A percentile compares a stretch with the other conserved stretches of the same genome.
Conservation (phyloP, 2,797 vertebrate species). For the Otus scops region DNA sequence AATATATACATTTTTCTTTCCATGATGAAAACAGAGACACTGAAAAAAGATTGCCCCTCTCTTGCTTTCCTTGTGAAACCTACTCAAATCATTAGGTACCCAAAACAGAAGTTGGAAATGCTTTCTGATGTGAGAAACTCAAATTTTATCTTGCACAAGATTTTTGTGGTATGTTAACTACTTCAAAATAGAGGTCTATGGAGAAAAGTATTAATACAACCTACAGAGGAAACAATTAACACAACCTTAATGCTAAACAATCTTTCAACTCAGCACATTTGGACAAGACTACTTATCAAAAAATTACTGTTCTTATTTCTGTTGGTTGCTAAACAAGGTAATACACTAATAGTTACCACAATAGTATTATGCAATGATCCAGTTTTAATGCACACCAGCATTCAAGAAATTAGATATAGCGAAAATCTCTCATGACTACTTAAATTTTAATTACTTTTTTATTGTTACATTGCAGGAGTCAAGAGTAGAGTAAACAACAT, state of each 20-base stretch:
- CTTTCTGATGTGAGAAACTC: neutral
- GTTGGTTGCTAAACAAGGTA: constrained; percentile 40
- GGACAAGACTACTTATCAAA: constrained; percentile 18
- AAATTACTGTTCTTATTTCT: constrained; percentile 52
- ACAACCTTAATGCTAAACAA: constrained; percentile 8
- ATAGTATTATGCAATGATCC: constrained; percentile 59
- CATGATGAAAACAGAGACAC: neutral
- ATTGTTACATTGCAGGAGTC: constrained; percentile 66
- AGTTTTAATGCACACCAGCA: constrained; percentile 53
- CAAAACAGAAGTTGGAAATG: neutral
- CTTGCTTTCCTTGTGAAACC: neutral
- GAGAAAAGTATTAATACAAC: neutral
- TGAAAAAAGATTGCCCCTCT: neutral
- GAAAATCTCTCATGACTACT: constrained; percentile 68
- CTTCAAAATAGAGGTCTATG: neutral
- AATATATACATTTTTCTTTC: neutral
- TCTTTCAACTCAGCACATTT: constrained; percentile 42
- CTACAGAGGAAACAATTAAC: constrained; percentile 28
- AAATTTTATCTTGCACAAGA: neutral
- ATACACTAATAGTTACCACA: constrained; percentile 26
- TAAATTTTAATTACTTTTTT: constrained; percentile 75
- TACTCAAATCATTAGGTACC: neutral
- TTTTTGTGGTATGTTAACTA: neutral
- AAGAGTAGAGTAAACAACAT: constrained; percentile 68
- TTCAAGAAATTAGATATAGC: constrained; percentile 67